Evolutionary conservation across 2,113 vertebrate genomes (phyloP), one percentile per base, ranked within the genome.

Genomic region (Parus major): DNA sequence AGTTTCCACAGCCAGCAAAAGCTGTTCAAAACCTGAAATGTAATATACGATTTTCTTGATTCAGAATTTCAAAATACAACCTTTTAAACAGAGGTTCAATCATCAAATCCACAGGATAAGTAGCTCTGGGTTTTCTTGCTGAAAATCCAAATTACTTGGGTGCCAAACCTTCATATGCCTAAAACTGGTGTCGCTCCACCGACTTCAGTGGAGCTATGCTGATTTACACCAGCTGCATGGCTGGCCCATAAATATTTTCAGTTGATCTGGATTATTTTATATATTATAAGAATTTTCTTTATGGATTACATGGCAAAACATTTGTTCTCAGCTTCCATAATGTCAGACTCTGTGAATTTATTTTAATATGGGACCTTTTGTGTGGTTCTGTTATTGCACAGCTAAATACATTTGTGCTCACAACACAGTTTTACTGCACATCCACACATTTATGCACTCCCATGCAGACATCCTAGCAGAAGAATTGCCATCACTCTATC

Each of bases 81-180:
- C 93, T 96, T 96, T 96, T 86, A 97, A 95, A 88, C 29, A 84
- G 90, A 94, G 73, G 92, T 96, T 96, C 80, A 96, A 93, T 96
- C 95, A 92, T 94, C 96, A 96, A 79, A 95, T 96, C 95, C 95
- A 92, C 96, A 94, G 93, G 92, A 96, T 95, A 97, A 96, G 95
- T 95, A 95, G 93, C 93, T 95, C 90, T 94, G 88, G 68, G 39
- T 94, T 97, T 94, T 84, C 91, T 66, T 93, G 88, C 86, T 96
- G 95, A 96, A 96, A 97, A 92, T 93, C 68, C 88, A 88, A 93
- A 94, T 92, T 88, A 92, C 82, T 94, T 68, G 92, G 72, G 93
- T 95, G 95, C 92, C 95, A 96, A 78, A 93, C 87, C 57, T 90
- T 96, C 82, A 84, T 33, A 78, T 39, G 90, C 86, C 72, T 93